Conservation (phyloP, 2,113 vertebrate genomes). For the Phrynocephalus versicolor region DNA sequence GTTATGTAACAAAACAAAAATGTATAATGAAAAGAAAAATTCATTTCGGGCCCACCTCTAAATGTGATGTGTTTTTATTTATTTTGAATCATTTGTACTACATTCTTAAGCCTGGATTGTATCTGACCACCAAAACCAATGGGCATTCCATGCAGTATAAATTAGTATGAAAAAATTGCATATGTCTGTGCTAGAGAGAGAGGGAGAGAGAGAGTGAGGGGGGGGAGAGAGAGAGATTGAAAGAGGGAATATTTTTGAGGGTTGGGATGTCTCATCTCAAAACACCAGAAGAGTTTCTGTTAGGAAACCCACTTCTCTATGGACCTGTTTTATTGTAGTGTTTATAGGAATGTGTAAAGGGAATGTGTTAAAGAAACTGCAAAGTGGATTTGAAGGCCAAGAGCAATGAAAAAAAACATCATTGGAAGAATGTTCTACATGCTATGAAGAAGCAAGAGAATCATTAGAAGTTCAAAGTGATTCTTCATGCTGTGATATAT, state of each 20-base stretch:
- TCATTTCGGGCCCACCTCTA: no score
- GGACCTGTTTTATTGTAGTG: not conserved
- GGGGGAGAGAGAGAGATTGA: not conserved
- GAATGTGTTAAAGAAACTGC: not conserved
- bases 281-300: not conserved
- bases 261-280: not conserved
- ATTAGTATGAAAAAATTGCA: not conserved
- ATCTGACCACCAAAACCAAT: not conserved
- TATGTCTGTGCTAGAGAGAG: not conserved
- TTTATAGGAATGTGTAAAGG: not conserved
- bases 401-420: not conserved
- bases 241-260: not conserved
- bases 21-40: no score
- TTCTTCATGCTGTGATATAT: not conserved
- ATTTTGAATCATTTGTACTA: not conserved
- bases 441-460: not conserved
- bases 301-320: not conserved
- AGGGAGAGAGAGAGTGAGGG: not conserved
- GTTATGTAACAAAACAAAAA: no score
- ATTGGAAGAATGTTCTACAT: not conserved
- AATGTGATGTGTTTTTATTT: not conserved
- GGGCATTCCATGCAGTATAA: not conserved
- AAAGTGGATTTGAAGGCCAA: not conserved
- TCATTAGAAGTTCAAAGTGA: not conserved
- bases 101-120: not conserved